phyloP scores from a whole-genome alignment of 2,888 invertebrate genomes.

The Tipula unca region DNA sequence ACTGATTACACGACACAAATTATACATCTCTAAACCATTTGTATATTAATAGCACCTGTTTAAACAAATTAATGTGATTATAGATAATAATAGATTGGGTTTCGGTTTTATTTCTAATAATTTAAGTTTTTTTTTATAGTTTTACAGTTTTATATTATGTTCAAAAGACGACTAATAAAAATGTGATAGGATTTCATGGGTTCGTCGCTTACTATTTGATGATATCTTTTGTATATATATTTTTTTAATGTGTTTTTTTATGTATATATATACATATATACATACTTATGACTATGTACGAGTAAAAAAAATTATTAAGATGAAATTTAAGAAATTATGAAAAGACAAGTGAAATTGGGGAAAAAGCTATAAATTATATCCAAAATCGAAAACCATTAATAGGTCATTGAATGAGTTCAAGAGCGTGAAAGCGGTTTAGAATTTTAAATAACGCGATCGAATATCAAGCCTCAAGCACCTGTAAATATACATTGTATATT shows the following conservation, averaged over 20 bases:
- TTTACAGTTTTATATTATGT: neutral
- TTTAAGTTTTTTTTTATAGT: neutral
- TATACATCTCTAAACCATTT: neutral
- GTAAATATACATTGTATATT: neutral
- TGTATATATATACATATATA: neutral
- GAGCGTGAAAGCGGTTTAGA: neutral
- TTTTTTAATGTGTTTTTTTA: neutral
- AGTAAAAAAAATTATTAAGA: neutral
- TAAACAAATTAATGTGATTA: conserved; percentile 14
- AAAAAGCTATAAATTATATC: neutral
- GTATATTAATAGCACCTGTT: neutral
- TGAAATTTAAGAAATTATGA: conserved; percentile 3
- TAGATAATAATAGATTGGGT: neutral
- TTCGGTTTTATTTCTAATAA: neutral
- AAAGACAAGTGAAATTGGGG: neutral
- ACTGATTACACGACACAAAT: neutral
- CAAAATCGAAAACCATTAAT: neutral
- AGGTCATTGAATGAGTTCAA: neutral
- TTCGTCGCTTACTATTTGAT: neutral
- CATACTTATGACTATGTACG: neutral
- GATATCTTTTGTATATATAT: neutral
- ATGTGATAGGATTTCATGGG: neutral
- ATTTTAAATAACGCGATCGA: neutral
- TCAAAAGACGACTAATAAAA: neutral
- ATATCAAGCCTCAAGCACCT: neutral